A percentile compares a stretch with the other conserved stretches of the same genome.
Conservation (phyloP, 2,797 vertebrate genomes). For the Pantherophis vulpinus region DNA sequence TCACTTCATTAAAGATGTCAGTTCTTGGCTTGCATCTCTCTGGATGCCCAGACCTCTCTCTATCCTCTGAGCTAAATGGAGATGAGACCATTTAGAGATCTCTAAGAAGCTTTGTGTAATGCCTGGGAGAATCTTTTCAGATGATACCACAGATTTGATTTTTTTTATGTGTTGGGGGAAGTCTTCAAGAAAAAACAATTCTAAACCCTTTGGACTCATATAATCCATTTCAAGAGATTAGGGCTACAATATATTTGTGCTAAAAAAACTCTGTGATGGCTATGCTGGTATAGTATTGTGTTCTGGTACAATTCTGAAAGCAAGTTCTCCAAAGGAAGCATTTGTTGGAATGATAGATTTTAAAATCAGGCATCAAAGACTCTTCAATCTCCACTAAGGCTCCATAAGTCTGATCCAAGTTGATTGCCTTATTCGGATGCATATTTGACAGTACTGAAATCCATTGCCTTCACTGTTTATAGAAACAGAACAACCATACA, state of each 20-base stretch:
- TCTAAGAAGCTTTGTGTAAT: background rate
- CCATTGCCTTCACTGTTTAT: slow-evolving; percentile 13
- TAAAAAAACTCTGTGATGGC: slow-evolving; percentile 6
- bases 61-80: background rate
- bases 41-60: background rate
- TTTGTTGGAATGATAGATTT: background rate
- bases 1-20: background rate
- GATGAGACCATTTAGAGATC: background rate
- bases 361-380: background rate
- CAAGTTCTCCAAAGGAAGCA: background rate
- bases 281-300: background rate
- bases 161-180: background rate
- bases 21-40: background rate
- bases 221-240: background rate
- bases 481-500: background rate
- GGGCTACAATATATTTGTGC: background rate
- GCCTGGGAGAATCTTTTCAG: background rate
- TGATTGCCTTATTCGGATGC: background rate
- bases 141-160: background rate
- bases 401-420: background rate
- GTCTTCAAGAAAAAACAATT: background rate
- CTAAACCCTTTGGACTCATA: background rate
- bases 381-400: background rate
- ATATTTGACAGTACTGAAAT: background rate
- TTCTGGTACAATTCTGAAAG: background rate